A percentile compares a stretch with the other conserved stretches of the same genome.
These are phyloP conservation scores for Astreopora myriophthalma DNA, from an alignment of 64 coral and sea anemone species.

Conservation along the genomic window DNA sequence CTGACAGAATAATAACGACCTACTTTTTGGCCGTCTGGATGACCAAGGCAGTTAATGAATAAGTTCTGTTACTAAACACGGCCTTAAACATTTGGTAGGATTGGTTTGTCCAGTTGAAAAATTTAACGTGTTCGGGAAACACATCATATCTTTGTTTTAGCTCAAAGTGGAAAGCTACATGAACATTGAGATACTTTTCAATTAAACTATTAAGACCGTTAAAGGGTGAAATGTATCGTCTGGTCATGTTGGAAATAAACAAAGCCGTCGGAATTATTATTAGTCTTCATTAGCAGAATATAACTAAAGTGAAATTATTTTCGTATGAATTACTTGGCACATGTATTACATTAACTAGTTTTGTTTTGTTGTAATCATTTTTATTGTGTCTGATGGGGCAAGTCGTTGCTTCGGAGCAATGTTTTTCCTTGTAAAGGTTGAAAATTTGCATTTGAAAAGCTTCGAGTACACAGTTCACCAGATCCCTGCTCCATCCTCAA, in stretches of 20 bases:
- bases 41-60: background rate
- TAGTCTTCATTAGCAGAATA: background rate
- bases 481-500: background rate
- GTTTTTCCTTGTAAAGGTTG: background rate
- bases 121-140: background rate
- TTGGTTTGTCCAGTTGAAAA: background rate
- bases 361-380: conserved; percentile 38
- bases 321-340: background rate
- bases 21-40: background rate
- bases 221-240: conserved; percentile 12
- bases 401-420: background rate
- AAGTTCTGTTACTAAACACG: too few species aligned
- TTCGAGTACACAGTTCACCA: conserved; percentile 29
- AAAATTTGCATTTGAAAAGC: conserved; percentile 54
- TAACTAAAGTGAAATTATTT: background rate
- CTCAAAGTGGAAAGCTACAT: background rate
- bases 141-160: background rate
- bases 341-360: background rate
- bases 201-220: background rate
- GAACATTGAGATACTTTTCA: background rate
- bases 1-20: background rate
- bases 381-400: background rate
- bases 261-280: background rate
- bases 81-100: too few species aligned
- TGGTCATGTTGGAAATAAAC: conserved; percentile 8